Conservation (phyloP, 2,113 vertebrate species). For the Potamarius usumacintae region DNA sequence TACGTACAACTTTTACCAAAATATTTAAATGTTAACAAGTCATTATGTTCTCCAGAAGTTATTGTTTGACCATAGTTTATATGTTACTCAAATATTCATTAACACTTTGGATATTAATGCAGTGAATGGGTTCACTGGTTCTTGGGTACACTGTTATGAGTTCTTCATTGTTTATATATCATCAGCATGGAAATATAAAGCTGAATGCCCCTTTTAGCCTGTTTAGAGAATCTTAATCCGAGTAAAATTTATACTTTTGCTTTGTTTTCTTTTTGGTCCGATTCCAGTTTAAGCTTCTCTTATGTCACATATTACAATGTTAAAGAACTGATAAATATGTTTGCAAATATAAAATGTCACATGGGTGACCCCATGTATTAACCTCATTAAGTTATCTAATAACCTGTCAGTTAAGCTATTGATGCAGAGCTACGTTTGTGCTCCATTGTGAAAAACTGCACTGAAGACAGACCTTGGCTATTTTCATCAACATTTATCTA, state of each 20-base stretch:
- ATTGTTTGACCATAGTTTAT: neutral
- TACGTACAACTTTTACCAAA: neutral
- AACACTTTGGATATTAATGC: neutral
- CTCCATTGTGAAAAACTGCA: neutral
- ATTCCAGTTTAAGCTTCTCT: neutral
- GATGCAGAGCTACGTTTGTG: neutral
- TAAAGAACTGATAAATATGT: neutral
- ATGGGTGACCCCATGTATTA: neutral
- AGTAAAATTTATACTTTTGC: neutral
- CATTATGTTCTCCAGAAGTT: neutral
- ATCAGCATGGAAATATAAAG: neutral
- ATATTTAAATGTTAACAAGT: neutral
- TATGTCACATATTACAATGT: neutral
- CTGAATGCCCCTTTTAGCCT: neutral
- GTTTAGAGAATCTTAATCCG: neutral
- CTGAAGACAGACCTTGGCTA: neutral
- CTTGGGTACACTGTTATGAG: neutral
- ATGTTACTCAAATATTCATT: neutral
- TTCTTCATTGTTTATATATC: neutral
- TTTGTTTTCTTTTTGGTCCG: neutral
- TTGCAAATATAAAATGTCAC: neutral
- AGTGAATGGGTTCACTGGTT: neutral
- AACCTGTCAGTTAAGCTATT: neutral
- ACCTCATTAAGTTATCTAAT: neutral
- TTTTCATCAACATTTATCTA: neutral